These are phyloP conservation scores for Apteryx mantelli DNA, from an alignment of 2,113 vertebrate genomes.

Conservation along the genomic window DNA sequence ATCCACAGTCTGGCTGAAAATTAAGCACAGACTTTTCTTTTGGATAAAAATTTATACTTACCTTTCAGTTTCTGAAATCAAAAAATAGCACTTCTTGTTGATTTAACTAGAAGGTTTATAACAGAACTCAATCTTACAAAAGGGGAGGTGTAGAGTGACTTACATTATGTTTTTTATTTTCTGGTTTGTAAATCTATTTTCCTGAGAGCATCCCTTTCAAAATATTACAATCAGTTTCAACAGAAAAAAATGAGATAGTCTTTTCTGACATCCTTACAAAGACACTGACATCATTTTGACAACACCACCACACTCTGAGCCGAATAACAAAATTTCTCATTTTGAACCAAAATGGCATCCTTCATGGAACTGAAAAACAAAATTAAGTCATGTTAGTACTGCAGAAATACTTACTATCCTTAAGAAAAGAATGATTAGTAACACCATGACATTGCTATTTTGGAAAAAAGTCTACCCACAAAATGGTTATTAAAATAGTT, in stretches of 20 bases:
- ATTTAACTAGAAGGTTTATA: background rate
- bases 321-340: background rate
- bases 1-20: background rate
- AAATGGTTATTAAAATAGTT: conserved; percentile 11
- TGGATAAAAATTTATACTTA: background rate
- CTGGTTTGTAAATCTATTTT: background rate
- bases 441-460: background rate
- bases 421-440: background rate
- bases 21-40: background rate
- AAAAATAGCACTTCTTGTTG: background rate
- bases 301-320: background rate
- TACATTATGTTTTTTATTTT: background rate
- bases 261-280: background rate
- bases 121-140: background rate
- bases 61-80: background rate
- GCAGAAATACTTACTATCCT: background rate
- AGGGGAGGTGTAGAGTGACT: background rate
- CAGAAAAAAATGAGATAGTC: background rate
- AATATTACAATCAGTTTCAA: background rate
- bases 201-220: background rate
- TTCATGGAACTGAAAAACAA: background rate
- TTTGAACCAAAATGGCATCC: background rate
- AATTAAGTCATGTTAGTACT: background rate
- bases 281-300: background rate
- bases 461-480: background rate